Evolutionary conservation across 1,140 invertebrate species (phyloP), one percentile per base, ranked within the genome.

Genomic region (Arctopsyche grandis): DNA sequence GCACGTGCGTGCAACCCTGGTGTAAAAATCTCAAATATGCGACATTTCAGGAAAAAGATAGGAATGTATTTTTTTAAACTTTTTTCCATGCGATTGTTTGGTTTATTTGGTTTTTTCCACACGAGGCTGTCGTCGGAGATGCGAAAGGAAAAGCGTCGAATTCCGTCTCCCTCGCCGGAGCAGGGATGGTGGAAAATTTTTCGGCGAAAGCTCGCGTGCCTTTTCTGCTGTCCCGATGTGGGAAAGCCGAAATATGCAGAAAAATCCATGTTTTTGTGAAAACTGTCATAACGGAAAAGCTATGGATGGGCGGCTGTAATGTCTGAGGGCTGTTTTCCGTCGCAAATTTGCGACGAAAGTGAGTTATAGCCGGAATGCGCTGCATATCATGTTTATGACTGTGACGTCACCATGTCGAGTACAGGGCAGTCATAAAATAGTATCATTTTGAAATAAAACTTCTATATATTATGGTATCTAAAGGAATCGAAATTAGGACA

Each of bases 241-340:
- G 63, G 69, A 80, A 79, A 71, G 81, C 83, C 81, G 80, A 86
- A 86, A 86, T 86, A 85, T 86, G 84, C 85, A 86, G 85, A 86
- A 85, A 85, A 85, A 84, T 85, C 83, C 84, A 84, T 83, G 83
- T 85, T 85, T 85, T 85, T 84, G 83, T 84, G 84, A 85, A 85
- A 86, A 85, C 82, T 74, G 79, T 77, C 77, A 77, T 79, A 78
- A 82, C 63, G 79, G 81, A 80, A 82, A 79, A 78, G 76, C 79
- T 66, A 12, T 52, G 71, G 75, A 19, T 19, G 63, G 48, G 14
- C 69, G 79, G 12, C 10, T 69, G 3, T 44, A 19, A 29, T 16
- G 75, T 69, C 43, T 19, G 69, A 10, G 44, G n/a, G 58, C n/a
- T 0, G 10, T 21, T 12, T 22, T 21, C 63, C 24, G 14, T 60